Evolutionary conservation across 2,113 vertebrate species (phyloP).

Genomic region (Mixornis gularis): DNA sequence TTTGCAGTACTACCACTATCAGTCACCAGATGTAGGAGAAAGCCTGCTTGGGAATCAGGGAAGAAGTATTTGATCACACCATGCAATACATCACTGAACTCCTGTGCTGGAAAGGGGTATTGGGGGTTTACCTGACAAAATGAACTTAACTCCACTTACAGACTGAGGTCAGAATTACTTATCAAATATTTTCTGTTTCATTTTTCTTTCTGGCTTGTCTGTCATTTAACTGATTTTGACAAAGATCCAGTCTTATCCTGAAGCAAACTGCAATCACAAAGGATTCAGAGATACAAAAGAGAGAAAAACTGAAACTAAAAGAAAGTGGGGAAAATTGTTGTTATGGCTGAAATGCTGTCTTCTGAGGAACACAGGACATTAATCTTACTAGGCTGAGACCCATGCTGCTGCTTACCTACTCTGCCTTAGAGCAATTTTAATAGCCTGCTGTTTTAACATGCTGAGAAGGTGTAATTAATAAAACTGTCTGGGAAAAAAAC

Average conservation of each 20-base stretch:
- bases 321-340: neutral
- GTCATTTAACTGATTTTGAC: constrained; percentile 32
- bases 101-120: neutral
- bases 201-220: neutral
- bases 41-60: neutral
- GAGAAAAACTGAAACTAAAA: neutral
- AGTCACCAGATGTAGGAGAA: neutral
- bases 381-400: constrained; percentile 39
- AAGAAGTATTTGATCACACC: constrained; percentile 11
- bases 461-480: constrained; percentile 64
- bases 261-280: constrained; percentile 1
- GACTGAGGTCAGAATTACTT: neutral
- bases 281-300: neutral
- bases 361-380: constrained; percentile 19
- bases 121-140: neutral
- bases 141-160: neutral
- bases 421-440: constrained; percentile 45
- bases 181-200: neutral
- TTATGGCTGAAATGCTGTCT: constrained; percentile 21
- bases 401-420: constrained; percentile 38
- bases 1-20: neutral
- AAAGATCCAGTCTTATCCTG: neutral
- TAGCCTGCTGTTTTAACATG: constrained; percentile 45
- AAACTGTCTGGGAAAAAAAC: constrained; percentile 10
- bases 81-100: neutral